Evolutionary conservation across 1,140 invertebrate species (phyloP).

Genomic region (Medauroidea extradentata): DNA sequence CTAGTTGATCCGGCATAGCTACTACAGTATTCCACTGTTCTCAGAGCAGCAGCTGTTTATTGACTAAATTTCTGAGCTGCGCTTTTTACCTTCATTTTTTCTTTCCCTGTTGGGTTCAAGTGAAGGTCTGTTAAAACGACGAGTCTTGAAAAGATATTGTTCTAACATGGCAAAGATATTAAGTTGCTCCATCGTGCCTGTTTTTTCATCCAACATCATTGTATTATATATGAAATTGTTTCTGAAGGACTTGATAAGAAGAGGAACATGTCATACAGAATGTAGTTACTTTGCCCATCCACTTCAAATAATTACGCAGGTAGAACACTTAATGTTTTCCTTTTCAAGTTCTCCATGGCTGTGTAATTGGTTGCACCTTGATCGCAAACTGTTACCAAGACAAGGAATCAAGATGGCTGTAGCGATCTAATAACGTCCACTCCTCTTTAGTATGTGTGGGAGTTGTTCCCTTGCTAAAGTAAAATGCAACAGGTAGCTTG

Average conservation of each 20-base stretch:
- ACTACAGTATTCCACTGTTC: no score
- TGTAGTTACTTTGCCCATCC: background rate
- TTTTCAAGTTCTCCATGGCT: background rate
- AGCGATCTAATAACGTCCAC: conserved; percentile 10
- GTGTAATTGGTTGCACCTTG: conserved; percentile 5
- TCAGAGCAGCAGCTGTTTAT: background rate
- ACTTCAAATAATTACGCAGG: background rate
- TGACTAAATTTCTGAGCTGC: background rate
- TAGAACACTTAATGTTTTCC: background rate
- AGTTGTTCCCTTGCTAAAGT: conserved; percentile 15
- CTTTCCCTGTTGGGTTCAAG: background rate
- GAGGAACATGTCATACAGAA: background rate
- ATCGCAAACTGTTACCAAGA: conserved; percentile 7
- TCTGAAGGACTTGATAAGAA: background rate
- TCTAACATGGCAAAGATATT: background rate
- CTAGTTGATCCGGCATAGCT: no score
- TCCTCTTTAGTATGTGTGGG: conserved; percentile 3
- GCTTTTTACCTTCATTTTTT: background rate
- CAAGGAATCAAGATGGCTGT: conserved; percentile 3
- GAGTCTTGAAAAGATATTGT: background rate
- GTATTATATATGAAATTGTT: background rate
- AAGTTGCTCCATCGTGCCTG: background rate
- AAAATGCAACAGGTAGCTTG: conserved; percentile 34
- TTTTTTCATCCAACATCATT: background rate
- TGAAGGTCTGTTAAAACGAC: background rate